phyloP scores from a whole-genome alignment of 2,797 vertebrate species.

The Thaleichthys pacificus region DNA sequence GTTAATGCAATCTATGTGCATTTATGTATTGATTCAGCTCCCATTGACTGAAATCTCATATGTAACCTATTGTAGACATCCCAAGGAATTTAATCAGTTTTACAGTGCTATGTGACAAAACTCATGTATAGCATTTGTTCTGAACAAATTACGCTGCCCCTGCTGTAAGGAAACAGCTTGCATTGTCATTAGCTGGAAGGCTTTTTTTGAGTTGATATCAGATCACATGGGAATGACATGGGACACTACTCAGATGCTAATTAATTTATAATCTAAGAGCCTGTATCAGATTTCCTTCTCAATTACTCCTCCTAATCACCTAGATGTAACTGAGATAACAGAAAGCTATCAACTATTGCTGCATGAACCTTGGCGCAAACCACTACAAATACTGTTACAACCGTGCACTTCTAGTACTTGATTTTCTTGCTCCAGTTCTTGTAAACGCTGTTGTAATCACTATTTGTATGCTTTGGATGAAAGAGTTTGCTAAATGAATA shows the following conservation, averaged over 20 bases:
- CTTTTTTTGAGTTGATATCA: conserved; percentile 55
- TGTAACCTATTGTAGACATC: not conserved
- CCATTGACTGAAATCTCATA: not conserved
- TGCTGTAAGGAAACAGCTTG: conserved; percentile 20
- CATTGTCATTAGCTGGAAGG: conserved; percentile 33
- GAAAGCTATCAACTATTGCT: not conserved
- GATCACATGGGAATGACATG: conserved; percentile 59
- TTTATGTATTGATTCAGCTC: conserved; percentile 16
- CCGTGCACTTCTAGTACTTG: not conserved
- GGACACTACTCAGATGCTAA: conserved; percentile 62
- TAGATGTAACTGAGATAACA: conserved; percentile 40
- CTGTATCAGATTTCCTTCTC: conserved; percentile 61
- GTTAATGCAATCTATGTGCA: conserved; percentile 21
- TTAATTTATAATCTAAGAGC: conserved; percentile 65
- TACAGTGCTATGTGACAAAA: not conserved
- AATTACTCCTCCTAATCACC: conserved; percentile 54
- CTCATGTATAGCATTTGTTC: conserved; percentile 10
- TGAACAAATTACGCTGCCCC: conserved; percentile 12
- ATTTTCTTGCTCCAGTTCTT: not conserved
- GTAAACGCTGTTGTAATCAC: too few relatives aligned
- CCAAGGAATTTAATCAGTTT: not conserved
- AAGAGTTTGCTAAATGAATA: too few relatives aligned
- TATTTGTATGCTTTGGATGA: too few relatives aligned
- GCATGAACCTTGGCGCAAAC: conserved; percentile 14
- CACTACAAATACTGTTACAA: too few relatives aligned